Base-by-base conservation (phyloP, 2,888 invertebrate genomes). In the Eupithecia dodoneata region DNA sequence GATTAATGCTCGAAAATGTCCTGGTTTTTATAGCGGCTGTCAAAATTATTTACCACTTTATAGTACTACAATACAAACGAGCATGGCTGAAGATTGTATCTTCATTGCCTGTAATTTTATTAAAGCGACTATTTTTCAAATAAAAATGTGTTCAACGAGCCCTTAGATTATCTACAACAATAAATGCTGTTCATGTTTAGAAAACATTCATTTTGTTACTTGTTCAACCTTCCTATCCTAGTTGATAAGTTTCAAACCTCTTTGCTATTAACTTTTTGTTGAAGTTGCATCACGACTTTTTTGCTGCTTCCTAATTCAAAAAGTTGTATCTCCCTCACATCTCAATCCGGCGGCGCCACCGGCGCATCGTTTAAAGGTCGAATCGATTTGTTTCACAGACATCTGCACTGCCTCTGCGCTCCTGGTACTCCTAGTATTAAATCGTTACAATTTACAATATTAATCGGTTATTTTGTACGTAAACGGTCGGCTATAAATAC, bases 391-490 rank as follows among this genome's bases (percentile, higher is more conserved):
- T 89, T 76, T 83, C 81, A 73, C 76, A 81, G 85, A 87, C 88
- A 84, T 88, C 86, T 85, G 83, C 84, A 83, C 85, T 84, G 83
- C 86, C 85, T 82, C 83, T 84, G 85, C 84, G 84, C 86, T 86
- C 86, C 88, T 82, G 84, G 85, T 86, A 85, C 85, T 78, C 47
- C 74, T 73, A 59, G 85, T 90, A 89, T 88, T 89, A 92, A 93
- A 93, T 93, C 84, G 92, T 91, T 89, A 90, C 90, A 88, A 92
- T 92, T 93, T 90, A 87, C 87, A 89, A 89, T 91, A 92, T 92
- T 92, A 92, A 93, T 93, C 88, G 92, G 87, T 89, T 89, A 91
- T 91, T 92, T 92, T 91, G 90, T 90, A 85, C 84, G 84, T 85
- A 87, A 90, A 90, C 85, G 86, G 87, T 86, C 78, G 75, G 84